Evolutionary conservation across 2,113 vertebrate genomes (phyloP), one percentile per base, ranked within the genome.

Genomic region (Neodon shergylaensis): DNA sequence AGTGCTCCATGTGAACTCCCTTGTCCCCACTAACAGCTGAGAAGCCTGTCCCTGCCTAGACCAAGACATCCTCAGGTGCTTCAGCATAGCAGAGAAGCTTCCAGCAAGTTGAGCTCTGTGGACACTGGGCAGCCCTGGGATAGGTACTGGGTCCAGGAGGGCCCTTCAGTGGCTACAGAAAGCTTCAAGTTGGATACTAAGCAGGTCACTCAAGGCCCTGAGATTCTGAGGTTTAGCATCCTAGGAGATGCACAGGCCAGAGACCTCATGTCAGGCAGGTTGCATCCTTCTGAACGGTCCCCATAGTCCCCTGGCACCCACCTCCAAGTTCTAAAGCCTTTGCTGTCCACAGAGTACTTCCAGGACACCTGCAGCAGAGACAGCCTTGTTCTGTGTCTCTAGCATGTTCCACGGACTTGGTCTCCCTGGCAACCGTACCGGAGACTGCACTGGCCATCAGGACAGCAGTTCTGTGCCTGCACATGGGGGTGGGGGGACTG

Each of bases 381-480:
- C 42, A 36, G 31, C 6, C 70, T 0, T 0, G 33, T 39, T 39
- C 54, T 42, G 5, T 3, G 1, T 24, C 63, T 52, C 58, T 28
- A 16, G 58, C 21, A 5, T 2, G 14, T 5, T 3, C 9, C 3
- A 14, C 2, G 0, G 1, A 44, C 47, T 31, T 4, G 0, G n/a
- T 76, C 44, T 73, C 87, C 84, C 83, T 61, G 42, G 84, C 73
- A 73, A 77, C 86, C 3, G 1, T 6, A 14, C 39, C 58, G 73
- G 78, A 28, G 65, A 61, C 63, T 3, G 4, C 2, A 1, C 44
- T 58, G 85, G 81, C 66, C 22, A 1, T 26, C 33, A 33, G 39
- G 52, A 0, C 1, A 5, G 78, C 70, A 73, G 89, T 87, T 78
- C 73, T 54, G 8, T 39, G 28, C 49, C 49, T 54, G 47, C 9